phyloP scores from a whole-genome alignment of 2,113 vertebrate genomes.

The Ranitomeya variabilis region DNA sequence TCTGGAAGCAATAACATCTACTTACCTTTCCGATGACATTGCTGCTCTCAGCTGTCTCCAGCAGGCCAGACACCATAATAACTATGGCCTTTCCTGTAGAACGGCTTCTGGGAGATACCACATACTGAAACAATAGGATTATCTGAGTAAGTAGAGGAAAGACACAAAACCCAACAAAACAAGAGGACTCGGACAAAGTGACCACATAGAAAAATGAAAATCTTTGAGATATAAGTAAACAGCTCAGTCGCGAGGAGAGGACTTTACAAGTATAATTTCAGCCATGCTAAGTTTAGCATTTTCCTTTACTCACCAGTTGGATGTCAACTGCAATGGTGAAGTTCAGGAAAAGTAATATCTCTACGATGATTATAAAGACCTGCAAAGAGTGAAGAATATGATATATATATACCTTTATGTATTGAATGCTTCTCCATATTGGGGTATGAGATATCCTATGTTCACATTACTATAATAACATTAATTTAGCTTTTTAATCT shows the following conservation, averaged over 20 bases:
- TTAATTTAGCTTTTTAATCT: no score
- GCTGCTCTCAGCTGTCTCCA: slow-evolving; percentile 86
- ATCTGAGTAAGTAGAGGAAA: not conserved
- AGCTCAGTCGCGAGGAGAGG: no score
- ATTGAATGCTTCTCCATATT: no score
- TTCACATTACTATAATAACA: no score
- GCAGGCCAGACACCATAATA: slow-evolving; percentile 83
- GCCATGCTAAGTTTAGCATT: no score
- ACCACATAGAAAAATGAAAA: no score
- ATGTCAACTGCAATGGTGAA: slow-evolving; percentile 91
- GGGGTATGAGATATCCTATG: no score
- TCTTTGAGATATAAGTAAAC: no score
- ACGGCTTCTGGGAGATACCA: slow-evolving; percentile 85
- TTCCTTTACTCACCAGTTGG: slow-evolving; percentile 76
- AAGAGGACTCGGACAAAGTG: no score
- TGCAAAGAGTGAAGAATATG: slow-evolving; percentile 53
- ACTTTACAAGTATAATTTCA: not conserved
- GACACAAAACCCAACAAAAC: no score
- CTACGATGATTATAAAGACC: slow-evolving; percentile 86
- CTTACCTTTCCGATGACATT: slow-evolving; percentile 86
- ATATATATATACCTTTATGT: no score
- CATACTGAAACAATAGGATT: slow-evolving; percentile 72
- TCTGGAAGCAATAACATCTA: not conserved
- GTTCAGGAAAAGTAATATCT: slow-evolving; percentile 87
- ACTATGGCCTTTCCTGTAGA: slow-evolving; percentile 85